Evolutionary conservation across 2,888 invertebrate genomes (phyloP), one percentile per base, ranked within the genome.

Genomic region (Oxyteleia sp.): DNA sequence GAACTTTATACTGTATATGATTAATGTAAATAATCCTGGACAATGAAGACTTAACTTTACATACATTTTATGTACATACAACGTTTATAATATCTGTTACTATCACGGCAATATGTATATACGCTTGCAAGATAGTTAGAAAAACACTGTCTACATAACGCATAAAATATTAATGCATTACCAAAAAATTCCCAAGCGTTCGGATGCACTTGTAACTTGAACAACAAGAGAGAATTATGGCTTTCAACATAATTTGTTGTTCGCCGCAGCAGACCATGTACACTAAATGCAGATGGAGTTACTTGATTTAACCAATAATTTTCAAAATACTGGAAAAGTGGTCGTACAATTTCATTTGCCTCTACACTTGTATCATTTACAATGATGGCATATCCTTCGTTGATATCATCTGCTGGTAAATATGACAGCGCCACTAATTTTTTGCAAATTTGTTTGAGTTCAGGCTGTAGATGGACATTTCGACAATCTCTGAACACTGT

Each of bases 161-260:
- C n/a, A n/a, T n/a, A n/a, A n/a, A n/a, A n/a, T n/a, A n/a, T n/a
- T n/a, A n/a, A n/a, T n/a, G n/a, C n/a, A 13, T 71, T 59, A 71
- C 71, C 59, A 2, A 49, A 4, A 59, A 71, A 71, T 23, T 71
- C 38, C 71, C 71, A 71, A 23, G 49, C 15, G 8, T 5, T 16
- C 5, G 57, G 57, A 49, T 71, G 71, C n/a, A 59, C 15, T 71
- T 49, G 5, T 13, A 71, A 0, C 23, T 71, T 71, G 11, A 49
- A 47, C 5, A 16, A 16, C 8, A 71, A 16, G 0, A 38, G 15
- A 15, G 23, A 38, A 10, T 71, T 71, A 15, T 71, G 49, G n/a
- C 71, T 59, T n/a, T 71, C 59, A 0, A 72, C 59, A 23, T 72
- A 4, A 18, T 72, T 72, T 0, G 61, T 72, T 18, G 72, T 72